Evolutionary conservation across 2,888 invertebrate species (phyloP).

Genomic region (Eupithecia abbreviata): DNA sequence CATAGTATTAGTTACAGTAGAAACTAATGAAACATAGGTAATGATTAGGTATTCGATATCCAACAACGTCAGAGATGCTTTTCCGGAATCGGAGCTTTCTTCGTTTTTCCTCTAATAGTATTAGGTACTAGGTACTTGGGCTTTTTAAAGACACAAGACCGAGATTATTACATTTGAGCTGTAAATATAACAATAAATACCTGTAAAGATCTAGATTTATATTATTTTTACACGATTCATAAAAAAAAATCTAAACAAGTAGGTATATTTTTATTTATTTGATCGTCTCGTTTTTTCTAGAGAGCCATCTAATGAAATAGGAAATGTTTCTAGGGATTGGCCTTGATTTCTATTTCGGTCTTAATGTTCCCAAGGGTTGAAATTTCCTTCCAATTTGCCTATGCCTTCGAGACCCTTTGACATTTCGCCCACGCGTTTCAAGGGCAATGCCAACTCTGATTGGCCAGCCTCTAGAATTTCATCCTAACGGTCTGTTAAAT

Average conservation of each 20-base stretch:
- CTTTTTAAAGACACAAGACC: not conserved
- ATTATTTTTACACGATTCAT: not conserved
- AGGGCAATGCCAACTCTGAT: conserved; percentile 21
- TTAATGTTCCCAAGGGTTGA: conserved; percentile 18
- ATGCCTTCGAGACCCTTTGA: conserved; percentile 35
- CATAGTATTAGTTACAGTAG: conserved; percentile 35
- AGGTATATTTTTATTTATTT: not conserved
- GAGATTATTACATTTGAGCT: not conserved
- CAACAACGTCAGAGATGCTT: not conserved
- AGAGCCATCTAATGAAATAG: conserved; percentile 11
- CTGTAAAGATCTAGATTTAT: not conserved
- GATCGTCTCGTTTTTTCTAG: not conserved
- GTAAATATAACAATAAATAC: too few relatives aligned
- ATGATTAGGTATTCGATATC: not conserved
- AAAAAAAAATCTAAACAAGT: not conserved
- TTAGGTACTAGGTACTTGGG: not conserved
- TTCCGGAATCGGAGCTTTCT: conserved; percentile 11
- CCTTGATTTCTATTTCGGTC: conserved; percentile 28
- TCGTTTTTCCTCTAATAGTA: not conserved
- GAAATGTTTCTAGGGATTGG: conserved; percentile 3
- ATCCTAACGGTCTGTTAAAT: not conserved
- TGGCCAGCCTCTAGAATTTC: conserved; percentile 20
- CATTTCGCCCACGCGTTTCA: conserved; percentile 40
- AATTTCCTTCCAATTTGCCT: conserved; percentile 30
- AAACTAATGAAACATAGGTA: conserved; percentile 62